phyloP scores from a whole-genome alignment of 1,140 invertebrate genomes.

The Magallana ariakensis region DNA sequence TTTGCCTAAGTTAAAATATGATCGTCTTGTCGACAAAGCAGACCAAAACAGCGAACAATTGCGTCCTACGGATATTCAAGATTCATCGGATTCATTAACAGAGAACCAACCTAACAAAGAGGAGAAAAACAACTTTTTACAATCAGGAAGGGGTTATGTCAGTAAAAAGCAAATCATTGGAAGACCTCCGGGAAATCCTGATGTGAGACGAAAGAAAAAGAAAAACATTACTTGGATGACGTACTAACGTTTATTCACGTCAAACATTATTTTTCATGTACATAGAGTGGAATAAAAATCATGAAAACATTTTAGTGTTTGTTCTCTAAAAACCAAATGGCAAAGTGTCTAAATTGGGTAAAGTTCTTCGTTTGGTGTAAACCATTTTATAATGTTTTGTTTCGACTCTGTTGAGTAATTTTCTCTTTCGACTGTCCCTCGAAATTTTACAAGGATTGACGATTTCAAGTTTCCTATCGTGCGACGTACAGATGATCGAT shows the following conservation, averaged over 20 bases:
- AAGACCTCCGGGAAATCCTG: constrained; percentile 20
- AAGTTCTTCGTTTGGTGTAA: constrained; percentile 49
- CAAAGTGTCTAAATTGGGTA: constrained; percentile 40
- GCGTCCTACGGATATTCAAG: too few relatives aligned
- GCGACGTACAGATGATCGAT: constrained; percentile 41
- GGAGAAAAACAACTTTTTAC: neutral
- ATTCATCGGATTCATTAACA: neutral
- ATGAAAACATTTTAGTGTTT: neutral
- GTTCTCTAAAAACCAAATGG: constrained; percentile 46
- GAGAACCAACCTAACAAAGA: neutral
- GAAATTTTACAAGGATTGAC: constrained; percentile 51
- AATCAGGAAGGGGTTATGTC: constrained; percentile 10
- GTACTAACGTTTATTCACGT: neutral
- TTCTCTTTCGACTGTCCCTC: constrained; percentile 39
- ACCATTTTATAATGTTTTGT: constrained; percentile 51
- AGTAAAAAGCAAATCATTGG: neutral
- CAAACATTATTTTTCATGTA: neutral
- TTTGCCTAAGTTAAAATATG: constrained; percentile 21
- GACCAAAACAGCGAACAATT: neutral
- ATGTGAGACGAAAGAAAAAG: neutral
- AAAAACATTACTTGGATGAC: constrained; percentile 30
- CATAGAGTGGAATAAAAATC: too few relatives aligned
- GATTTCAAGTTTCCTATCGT: constrained; percentile 25
- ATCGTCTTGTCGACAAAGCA: neutral
- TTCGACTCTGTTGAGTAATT: constrained; percentile 40